Percentiles rank a stretch among this genome's conserved stretches.
Conservation (phyloP, 2,113 vertebrate genomes). For the Bettongia penicillata region DNA sequence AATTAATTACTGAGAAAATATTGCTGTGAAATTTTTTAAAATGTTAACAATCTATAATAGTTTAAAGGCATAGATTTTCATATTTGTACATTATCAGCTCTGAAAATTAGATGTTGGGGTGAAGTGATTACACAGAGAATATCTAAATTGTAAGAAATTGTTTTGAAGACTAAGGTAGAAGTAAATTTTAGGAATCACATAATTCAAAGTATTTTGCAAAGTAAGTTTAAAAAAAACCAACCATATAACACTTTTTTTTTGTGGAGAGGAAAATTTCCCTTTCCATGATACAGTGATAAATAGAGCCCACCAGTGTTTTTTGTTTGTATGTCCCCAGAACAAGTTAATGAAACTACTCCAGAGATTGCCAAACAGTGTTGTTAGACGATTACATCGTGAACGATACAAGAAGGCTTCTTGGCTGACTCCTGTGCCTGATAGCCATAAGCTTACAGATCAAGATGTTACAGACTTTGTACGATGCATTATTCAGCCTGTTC, state of each 20-base stretch:
- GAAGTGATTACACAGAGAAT: slow-evolving; percentile 32
- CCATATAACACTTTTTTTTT: background rate
- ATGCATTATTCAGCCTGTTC: slow-evolving; percentile 97
- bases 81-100: slow-evolving; percentile 2
- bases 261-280: background rate
- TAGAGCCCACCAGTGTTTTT: slow-evolving; percentile 9
- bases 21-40: background rate
- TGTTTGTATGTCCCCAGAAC: slow-evolving; percentile 85
- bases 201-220: background rate
- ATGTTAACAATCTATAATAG: background rate
- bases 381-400: slow-evolving; percentile 95
- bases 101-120: slow-evolving; percentile 23
- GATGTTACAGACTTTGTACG: slow-evolving; percentile 96
- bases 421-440: slow-evolving; percentile 94
- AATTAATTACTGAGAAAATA: slow-evolving; percentile 19
- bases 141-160: slow-evolving; percentile 25
- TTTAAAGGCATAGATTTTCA: slow-evolving; percentile 10
- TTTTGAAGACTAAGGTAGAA: slow-evolving; percentile 41
- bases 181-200: background rate
- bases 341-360: slow-evolving; percentile 99
- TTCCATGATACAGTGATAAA: background rate
- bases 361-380: slow-evolving; percentile 92
- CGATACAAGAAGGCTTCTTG: slow-evolving; percentile 94
- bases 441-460: slow-evolving; percentile 95
- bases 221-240: background rate